Conservation (phyloP, 2,797 vertebrate species). For the Phrynocephalus vlangalii region DNA sequence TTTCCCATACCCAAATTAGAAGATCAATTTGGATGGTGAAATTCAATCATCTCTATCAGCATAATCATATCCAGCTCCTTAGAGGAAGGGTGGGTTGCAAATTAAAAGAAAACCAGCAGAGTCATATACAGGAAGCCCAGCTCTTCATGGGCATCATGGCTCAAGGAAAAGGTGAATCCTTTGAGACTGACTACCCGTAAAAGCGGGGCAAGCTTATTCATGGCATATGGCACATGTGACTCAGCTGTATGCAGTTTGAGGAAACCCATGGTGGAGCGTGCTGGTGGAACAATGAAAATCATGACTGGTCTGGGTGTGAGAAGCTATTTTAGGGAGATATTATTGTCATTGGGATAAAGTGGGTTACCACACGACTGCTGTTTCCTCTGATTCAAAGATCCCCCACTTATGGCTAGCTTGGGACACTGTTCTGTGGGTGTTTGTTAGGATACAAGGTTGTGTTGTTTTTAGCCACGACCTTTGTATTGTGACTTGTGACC, state of each 20-base stretch:
- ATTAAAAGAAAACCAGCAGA: neutral
- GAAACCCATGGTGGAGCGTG: neutral
- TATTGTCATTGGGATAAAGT: neutral
- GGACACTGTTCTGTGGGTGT: neutral
- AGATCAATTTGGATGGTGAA: neutral
- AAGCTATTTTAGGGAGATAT: conserved; percentile 7
- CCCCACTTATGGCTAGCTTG: neutral
- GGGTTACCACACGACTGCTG: neutral
- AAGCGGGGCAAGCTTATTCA: neutral
- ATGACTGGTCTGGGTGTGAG: neutral
- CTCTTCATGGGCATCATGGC: neutral
- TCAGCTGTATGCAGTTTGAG: neutral
- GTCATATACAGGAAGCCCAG: neutral
- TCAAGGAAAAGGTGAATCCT: neutral
- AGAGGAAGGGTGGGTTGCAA: neutral
- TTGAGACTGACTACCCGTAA: neutral
- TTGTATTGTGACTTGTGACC: neutral
- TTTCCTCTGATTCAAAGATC: conserved; percentile 14
- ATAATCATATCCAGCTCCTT: neutral
- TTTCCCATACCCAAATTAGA: neutral
- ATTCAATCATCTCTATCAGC: too few species aligned
- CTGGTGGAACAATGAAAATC: neutral
- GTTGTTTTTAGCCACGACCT: neutral
- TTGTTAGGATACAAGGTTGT: neutral
- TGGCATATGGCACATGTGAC: neutral